Base-by-base conservation (phyloP, 2,888 invertebrate species). In the Colostygia pectinataria region DNA sequence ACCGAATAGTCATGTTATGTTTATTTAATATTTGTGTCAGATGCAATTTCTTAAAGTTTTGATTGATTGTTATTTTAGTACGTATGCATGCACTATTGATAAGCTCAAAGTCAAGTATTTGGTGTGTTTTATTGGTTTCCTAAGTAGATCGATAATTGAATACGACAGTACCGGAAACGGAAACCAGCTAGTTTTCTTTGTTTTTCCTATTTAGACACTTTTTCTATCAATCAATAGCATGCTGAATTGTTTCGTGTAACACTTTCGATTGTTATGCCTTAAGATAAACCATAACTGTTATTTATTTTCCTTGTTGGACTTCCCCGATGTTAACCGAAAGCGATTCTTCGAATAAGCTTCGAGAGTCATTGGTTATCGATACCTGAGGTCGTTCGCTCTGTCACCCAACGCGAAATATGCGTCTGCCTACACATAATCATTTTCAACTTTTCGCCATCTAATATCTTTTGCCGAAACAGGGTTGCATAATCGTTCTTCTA, bases 311-410 rank as follows among this genome's bases (percentile, higher is more conserved):
- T 84, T 69, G 66, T 61, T 59, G 75, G 76, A 67, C 65, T 74
- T 77, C 63, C 68, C 73, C 74, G 63, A 67, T 53, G 68, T 68
- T 71, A 65, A 73, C 75, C 63, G 83, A 85, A 85, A 84, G 82
- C 74, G 56, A 59, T 88, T 88, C 88, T 71, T 71, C 75, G 88
- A 83, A 85, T 66, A 61, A 61, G 63, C 68, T 58, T 63, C 68
- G 74, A 77, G 77, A 77, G 68, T 57, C 14, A 76, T 73, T 77
- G 70, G 74, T 71, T 75, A 68, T 70, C 65, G 63, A 65, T 63
- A 69, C 70, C 69, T 58, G 71, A 77, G 72, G 76, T 70, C 72
- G 61, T 61, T 59, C 51, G 55, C 49, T 65, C 63, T 65, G 66
- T 71, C 71, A 68, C 57, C 48, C 71, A 68, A 57, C 48, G 42